Base-by-base conservation (phyloP, 2,113 vertebrate species). In the Pseudorasbora parva region DNA sequence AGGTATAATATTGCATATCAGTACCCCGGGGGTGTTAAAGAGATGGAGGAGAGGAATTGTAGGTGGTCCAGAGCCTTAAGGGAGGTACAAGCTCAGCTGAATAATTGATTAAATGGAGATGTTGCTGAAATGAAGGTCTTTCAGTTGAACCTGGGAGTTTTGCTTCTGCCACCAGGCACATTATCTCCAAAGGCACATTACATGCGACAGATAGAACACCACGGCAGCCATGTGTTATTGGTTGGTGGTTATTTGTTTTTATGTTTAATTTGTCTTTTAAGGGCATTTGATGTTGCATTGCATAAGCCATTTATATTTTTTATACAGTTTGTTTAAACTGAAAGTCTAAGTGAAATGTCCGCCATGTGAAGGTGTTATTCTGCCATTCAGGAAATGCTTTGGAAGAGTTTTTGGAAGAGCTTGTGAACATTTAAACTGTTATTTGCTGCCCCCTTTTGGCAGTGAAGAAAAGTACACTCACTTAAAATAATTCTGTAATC, bases 401-500 rank as follows among this genome's bases (percentile, higher is more conserved):
- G 23, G 8, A 2, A 8, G 43, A 25, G 12, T 5, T 30, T 47
- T 60, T 23, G 4, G 27, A 11, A 27, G 7, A 43, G 0, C 0
- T 17, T 23, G 0, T 12, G 25, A 56, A 33, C 7, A 8, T 21
- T 62, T 25, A 15, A 73, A 25, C 59, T 49, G 21, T 23, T 37
- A 19, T 66, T 77, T 82, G 68, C 81, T 83, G 82, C 89, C 89
- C 83, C 66, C 93, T 92, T 74, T 62, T 91, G 91, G 81, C 17
- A 14, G 30, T 21, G 19, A 81, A 69, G 45, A 10, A 66, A 10
- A 56, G 2, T 17, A 37, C 62, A 33, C 37, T 17, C 5, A 49
- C 1, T 23, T 33, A 1, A 75, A 47, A 49, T 14, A 1, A n/a
- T 71, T 51, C n/a, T 43, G 2, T 47, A 15, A 17, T 12, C 8